Conservation (phyloP, 2,113 vertebrate genomes). For the Tragelaphus scriptus region DNA sequence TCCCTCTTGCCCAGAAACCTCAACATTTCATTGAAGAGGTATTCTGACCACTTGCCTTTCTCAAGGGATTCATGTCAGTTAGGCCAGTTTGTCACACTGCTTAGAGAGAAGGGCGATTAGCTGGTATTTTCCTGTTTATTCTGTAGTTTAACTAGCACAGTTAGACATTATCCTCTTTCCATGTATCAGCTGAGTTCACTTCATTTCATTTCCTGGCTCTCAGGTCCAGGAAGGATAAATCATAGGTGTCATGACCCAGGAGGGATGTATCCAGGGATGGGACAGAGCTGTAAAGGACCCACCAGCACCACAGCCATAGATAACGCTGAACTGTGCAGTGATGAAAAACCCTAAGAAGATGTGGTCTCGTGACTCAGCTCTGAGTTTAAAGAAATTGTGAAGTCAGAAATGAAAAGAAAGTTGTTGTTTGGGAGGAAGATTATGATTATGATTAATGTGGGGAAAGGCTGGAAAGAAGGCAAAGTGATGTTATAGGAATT, state of each 20-base stretch:
- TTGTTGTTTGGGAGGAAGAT: neutral
- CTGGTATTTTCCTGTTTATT: neutral
- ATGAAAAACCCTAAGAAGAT: neutral
- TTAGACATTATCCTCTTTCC: neutral
- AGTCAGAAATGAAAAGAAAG: neutral
- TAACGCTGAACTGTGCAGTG: neutral
- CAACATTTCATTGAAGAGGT: neutral
- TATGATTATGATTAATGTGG: neutral
- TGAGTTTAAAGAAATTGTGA: neutral
- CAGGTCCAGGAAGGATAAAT: neutral
- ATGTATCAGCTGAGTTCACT: too few species aligned
- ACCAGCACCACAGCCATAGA: accelerated
- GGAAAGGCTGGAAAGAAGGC: neutral
- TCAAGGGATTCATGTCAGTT: too few species aligned
- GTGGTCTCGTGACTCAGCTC: neutral
- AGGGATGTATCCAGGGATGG: neutral
- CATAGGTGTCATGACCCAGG: neutral
- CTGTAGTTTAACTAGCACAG: neutral
- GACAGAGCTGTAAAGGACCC: neutral
- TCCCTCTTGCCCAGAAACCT: neutral
- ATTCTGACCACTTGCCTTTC: neutral
- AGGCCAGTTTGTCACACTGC: neutral
- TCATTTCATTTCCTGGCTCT: neutral
- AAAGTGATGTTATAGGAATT: neutral
- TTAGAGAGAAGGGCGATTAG: neutral